These are phyloP conservation scores for Crepidodera aurea DNA, from an alignment of 2,888 invertebrate species.

Conservation along the genomic window DNA sequence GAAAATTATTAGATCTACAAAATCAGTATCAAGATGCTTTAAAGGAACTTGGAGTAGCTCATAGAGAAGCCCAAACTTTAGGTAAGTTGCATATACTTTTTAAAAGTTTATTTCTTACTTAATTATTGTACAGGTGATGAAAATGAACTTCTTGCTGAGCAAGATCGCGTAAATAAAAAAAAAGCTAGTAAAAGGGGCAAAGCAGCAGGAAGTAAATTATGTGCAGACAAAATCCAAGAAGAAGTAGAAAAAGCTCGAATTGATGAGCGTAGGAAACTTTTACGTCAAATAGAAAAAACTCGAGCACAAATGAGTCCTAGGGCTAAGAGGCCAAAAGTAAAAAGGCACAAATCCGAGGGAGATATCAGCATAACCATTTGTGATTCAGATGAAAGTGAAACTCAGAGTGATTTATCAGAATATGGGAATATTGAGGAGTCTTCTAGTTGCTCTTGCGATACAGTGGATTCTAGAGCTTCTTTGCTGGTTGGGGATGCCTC, in stretches of 20 bases:
- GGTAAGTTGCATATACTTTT: slow-evolving; percentile 4
- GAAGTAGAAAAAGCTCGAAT: slow-evolving; percentile 35
- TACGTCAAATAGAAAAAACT: slow-evolving; percentile 62
- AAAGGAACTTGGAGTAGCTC: slow-evolving; percentile 64
- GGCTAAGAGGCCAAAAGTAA: slow-evolving; percentile 26
- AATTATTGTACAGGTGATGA: slow-evolving; percentile 54
- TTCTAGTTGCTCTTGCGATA: slow-evolving; percentile 3
- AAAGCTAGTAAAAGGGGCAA: slow-evolving; percentile 59
- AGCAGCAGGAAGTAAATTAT: slow-evolving; percentile 56
- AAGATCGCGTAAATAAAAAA: slow-evolving; percentile 39
- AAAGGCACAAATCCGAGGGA: neutral
- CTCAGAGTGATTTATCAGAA: slow-evolving; percentile 2
- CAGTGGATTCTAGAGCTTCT: neutral
- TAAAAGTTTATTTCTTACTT: no score
- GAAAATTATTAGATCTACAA: slow-evolving; percentile 63
- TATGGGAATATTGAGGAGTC: neutral
- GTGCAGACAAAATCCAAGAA: slow-evolving; percentile 51
- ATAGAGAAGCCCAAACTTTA: slow-evolving; percentile 58
- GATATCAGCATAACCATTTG: neutral
- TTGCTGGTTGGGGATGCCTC: neutral
- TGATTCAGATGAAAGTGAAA: slow-evolving; percentile 1
- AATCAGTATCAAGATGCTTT: slow-evolving; percentile 64
- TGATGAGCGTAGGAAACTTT: slow-evolving; percentile 52
- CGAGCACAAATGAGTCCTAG: neutral
- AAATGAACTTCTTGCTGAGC: slow-evolving; percentile 44